A percentile compares a stretch with the other conserved stretches of the same genome.
Evolutionary conservation across 2,797 vertebrate species (phyloP).

Genomic region (Rhinella marina): DNA sequence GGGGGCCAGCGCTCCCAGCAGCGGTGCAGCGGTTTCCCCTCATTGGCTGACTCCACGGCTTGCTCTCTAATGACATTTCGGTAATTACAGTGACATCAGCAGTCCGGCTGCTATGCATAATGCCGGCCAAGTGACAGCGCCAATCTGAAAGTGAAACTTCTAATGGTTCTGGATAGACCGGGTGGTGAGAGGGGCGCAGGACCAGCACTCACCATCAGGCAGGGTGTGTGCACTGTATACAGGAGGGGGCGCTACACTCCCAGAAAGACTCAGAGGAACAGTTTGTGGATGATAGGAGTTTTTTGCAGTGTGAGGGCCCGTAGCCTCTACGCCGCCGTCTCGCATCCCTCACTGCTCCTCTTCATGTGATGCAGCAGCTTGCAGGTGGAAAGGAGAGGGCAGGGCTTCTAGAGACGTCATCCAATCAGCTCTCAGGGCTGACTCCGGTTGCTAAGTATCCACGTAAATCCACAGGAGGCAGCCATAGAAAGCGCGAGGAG

Average conservation of each 20-base stretch:
- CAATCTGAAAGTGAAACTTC: conserved; percentile 19
- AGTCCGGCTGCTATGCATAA: conserved; percentile 25
- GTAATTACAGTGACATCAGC: conserved; percentile 54
- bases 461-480: conserved; percentile 83
- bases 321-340: neutral
- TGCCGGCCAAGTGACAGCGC: neutral
- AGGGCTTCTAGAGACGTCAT: conserved; percentile 30
- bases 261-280: neutral
- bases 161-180: conserved; percentile 10
- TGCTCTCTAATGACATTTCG: conserved; percentile 31
- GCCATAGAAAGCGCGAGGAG: conserved; percentile 82
- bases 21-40: neutral
- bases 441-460: conserved; percentile 80
- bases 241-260: neutral
- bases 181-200: too few species aligned
- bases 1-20: conserved; percentile 17
- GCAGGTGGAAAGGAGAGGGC: conserved; percentile 66
- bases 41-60: conserved; percentile 29
- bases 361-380: conserved; percentile 66
- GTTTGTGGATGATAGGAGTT: neutral
- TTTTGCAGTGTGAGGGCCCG: neutral
- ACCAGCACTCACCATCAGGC: too few species aligned
- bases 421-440: conserved; percentile 39
- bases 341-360: conserved; percentile 51
- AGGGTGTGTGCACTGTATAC: too few species aligned